Conservation (phyloP, 1,140 invertebrate species). For the Popillia japonica region DNA sequence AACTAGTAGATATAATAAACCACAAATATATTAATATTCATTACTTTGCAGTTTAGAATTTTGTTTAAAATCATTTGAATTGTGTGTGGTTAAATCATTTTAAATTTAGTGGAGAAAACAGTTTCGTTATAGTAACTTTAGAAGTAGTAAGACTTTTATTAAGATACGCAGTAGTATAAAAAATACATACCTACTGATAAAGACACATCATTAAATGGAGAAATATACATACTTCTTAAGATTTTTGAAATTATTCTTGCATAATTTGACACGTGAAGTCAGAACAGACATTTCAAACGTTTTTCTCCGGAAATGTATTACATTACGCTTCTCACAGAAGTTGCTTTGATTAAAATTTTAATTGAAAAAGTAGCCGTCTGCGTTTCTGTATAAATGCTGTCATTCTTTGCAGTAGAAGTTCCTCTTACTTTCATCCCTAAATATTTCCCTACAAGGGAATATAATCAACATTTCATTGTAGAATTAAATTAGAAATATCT, state of each 20-base stretch:
- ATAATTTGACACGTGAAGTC: background rate
- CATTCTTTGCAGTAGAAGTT: constrained; percentile 18
- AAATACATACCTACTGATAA: background rate
- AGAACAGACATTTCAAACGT: background rate
- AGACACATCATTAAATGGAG: background rate
- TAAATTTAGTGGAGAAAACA: background rate
- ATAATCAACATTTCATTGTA: background rate
- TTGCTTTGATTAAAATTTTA: constrained; percentile 24
- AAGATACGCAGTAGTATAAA: background rate
- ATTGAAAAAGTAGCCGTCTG: constrained; percentile 22
- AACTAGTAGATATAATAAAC: no score
- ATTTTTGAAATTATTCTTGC: background rate
- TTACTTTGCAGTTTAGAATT: no score
- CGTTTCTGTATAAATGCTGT: background rate
- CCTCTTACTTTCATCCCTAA: background rate
- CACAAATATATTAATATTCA: no score
- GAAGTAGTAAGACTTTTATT: background rate
- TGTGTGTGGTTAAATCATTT: background rate
- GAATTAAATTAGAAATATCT: background rate
- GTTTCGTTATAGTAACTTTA: background rate
- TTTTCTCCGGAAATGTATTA: background rate
- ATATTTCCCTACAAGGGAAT: background rate
- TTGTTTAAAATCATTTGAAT: background rate
- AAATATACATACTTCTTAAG: background rate
- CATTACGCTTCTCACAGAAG: background rate